Conservation (phyloP, 2,113 vertebrate genomes). For the Cairina moschata region DNA sequence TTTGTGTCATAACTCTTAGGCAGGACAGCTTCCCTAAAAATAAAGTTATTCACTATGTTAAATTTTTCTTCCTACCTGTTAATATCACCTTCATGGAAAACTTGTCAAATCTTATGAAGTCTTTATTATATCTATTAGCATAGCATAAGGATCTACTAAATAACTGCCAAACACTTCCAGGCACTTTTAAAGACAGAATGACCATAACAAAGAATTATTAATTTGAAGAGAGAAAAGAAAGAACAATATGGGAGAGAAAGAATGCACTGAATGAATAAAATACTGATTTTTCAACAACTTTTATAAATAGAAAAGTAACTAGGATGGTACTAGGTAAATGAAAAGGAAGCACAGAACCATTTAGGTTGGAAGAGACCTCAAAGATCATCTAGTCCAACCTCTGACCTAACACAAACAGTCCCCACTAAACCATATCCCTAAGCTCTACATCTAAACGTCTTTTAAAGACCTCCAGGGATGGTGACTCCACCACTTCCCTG, state of each 20-base stretch:
- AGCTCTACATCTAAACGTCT: too few relatives aligned
- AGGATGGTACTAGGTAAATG: fast-evolving
- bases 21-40: not conserved
- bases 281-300: not conserved
- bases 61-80: not conserved
- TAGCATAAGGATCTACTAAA: not conserved
- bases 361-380: too few relatives aligned
- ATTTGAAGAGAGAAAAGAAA: not conserved
- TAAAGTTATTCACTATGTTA: not conserved
- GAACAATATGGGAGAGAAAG: not conserved
- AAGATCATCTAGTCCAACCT: too few relatives aligned
- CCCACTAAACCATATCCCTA: too few relatives aligned
- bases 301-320: not conserved
- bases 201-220: not conserved
- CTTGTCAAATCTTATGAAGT: not conserved
- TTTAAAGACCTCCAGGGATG: too few relatives aligned
- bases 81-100: not conserved
- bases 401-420: too few relatives aligned
- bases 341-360: not conserved
- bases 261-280: not conserved
- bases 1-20: not conserved
- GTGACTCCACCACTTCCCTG: too few relatives aligned
- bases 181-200: not conserved
- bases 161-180: not conserved
- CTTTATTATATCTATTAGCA: not conserved